A percentile compares a stretch with the other conserved stretches of the same genome.
Conservation (phyloP, 1,140 invertebrate genomes). For the Rhagoletis pomonella region DNA sequence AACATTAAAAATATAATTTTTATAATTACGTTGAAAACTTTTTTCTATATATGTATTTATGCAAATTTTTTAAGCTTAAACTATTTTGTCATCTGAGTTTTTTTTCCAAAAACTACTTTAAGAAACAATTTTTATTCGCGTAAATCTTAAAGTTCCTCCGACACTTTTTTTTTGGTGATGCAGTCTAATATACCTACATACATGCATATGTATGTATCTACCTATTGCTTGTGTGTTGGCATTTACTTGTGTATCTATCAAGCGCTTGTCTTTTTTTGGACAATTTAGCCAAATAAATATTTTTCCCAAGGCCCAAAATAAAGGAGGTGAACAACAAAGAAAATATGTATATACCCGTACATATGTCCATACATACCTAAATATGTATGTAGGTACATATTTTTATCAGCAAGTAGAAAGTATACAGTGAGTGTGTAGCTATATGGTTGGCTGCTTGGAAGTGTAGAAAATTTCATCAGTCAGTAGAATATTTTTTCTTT, state of each 20-base stretch:
- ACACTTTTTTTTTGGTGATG: too few species aligned
- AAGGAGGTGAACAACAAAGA: slow-evolving; percentile 16
- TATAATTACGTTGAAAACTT: too few species aligned
- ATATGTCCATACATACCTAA: background rate
- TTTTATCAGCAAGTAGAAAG: too few species aligned
- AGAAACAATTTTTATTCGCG: too few species aligned
- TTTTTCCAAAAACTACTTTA: too few species aligned
- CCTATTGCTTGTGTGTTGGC: too few species aligned
- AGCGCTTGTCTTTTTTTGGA: slow-evolving; percentile 11
- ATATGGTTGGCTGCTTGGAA: background rate
- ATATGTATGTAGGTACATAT: background rate
- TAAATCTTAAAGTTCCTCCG: too few species aligned
- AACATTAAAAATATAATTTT: too few species aligned
- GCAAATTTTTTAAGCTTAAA: too few species aligned
- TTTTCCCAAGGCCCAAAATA: slow-evolving; percentile 40
- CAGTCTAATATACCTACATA: background rate
- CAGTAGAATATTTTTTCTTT: background rate
- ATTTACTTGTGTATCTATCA: background rate
- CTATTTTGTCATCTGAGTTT: too few species aligned
- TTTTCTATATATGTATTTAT: background rate
- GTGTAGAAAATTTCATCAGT: slow-evolving; percentile 38
- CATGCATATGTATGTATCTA: background rate
- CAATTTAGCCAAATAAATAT: slow-evolving; percentile 13
- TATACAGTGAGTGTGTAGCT: background rate
- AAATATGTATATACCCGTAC: background rate